Evolutionary conservation across 1,140 invertebrate genomes (phyloP), one percentile per base, ranked within the genome.

Genomic region (Lineus longissimus): DNA sequence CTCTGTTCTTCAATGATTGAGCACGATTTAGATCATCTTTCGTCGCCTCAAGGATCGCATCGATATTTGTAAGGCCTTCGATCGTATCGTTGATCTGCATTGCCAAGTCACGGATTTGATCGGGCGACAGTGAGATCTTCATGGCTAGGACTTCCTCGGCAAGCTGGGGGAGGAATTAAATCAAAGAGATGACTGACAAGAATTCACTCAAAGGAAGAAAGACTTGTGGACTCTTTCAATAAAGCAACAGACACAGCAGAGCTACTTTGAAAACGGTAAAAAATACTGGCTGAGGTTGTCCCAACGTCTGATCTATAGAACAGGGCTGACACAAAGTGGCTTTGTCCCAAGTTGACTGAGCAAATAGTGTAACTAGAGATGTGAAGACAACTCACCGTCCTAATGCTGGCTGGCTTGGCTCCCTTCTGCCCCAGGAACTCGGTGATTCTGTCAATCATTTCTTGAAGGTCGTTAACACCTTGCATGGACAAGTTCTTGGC

Each of bases 31-130:
- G 81, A 80, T 95, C 91, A 31, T 87, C 86, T 57, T 87, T 86
- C 0, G 95, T 97, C 55, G 90, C 94, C 25, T 85, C 84, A 41
- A 97, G 88, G 71, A 97, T 97, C 63, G 86, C 85, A 71, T 97
- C 92, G 62, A 95, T 94, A 76, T 97, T 88, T 31, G 91, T 94
- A 4, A 97, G 81, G 9, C 90, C 90, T 2, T 87, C 86, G 6
- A 97, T 91, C 7, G 93, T 93, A 19, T 87, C 82, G 73, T 93
- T 91, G 59, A 98, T 97, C 70, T 90, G 84, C 41, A 87, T 83
- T 1, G 94, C 92, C 45, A 97, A 76, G 27, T 88, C 84, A 54
- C 86, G 87, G 62, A 98, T 96, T 83, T 96, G 88, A 61, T 93
- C 87, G 2, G 93, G 93, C 76, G 88, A 86, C 45, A 92, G 76